Conservation (phyloP, 2,113 vertebrate genomes). For the Ptilonorhynchus violaceus region DNA sequence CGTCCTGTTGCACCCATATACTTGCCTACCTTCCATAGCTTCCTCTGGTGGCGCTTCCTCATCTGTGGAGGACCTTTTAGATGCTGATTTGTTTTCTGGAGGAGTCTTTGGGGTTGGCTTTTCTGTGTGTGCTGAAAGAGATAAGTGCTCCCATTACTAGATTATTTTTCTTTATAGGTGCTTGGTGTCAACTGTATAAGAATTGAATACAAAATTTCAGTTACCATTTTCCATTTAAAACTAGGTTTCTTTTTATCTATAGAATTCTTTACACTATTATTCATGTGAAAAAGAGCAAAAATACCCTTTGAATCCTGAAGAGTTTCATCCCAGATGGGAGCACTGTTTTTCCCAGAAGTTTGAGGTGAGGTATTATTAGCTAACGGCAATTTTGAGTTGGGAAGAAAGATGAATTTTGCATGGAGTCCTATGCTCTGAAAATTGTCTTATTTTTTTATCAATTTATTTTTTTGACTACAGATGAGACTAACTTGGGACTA, state of each 20-base stretch:
- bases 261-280: not conserved
- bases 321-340: not conserved
- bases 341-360: not conserved
- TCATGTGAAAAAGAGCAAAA: not conserved
- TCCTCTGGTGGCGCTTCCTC: constrained; percentile 58
- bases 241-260: not conserved
- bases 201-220: not conserved
- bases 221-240: not conserved
- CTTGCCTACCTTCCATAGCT: constrained; percentile 72
- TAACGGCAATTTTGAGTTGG: not conserved
- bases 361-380: not conserved
- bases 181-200: not conserved
- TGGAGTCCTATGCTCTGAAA: not conserved
- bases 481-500: not conserved
- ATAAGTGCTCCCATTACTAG: not conserved
- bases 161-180: not conserved
- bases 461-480: not conserved
- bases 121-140: constrained; percentile 53
- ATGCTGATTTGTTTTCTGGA: constrained; percentile 54
- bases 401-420: not conserved
- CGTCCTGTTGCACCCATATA: not conserved
- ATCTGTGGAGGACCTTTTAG: constrained; percentile 69
- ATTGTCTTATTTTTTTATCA: not conserved
- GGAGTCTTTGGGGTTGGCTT: constrained; percentile 28
- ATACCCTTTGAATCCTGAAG: not conserved